These are phyloP conservation scores for Nemopilema nomurai DNA, from an alignment of 30 jellyfish, hydroid and myxozoan genomes.

Conservation along the genomic window DNA sequence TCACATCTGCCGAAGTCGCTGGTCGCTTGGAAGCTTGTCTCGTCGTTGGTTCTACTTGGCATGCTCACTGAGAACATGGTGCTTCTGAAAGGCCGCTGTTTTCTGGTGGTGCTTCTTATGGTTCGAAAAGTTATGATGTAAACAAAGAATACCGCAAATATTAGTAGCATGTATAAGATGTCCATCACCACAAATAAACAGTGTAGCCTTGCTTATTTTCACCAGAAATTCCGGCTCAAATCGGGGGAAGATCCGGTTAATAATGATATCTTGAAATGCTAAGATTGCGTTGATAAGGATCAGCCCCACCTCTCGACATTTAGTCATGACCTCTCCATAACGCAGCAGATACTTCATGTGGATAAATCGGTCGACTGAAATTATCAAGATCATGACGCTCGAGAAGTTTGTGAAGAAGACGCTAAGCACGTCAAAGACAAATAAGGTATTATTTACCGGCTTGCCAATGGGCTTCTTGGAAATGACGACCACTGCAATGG, in stretches of 20 bases:
- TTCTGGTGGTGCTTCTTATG: background rate
- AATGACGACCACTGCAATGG: background rate
- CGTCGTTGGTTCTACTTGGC: background rate
- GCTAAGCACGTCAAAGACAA: background rate
- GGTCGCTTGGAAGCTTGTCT: background rate
- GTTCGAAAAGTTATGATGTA: constrained; percentile 14
- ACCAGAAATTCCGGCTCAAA: background rate
- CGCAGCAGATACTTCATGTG: constrained; percentile 40
- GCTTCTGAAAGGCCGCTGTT: background rate
- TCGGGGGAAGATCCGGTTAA: background rate
- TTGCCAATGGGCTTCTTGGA: too few species aligned
- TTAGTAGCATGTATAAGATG: background rate
- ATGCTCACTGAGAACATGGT: background rate
- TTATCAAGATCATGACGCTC: constrained; percentile 11
- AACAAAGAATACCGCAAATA: background rate
- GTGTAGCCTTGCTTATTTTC: background rate
- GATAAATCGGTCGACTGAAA: constrained; percentile 46
- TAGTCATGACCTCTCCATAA: constrained; percentile 37
- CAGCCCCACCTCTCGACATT: constrained; percentile 22
- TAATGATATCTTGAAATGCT: constrained; percentile 1
- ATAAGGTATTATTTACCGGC: background rate
- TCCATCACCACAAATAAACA: constrained; percentile 15
- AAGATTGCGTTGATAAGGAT: constrained; percentile 8
- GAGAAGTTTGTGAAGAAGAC: constrained; percentile 31
- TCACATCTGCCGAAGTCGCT: background rate